Percentiles rank a stretch among this genome's conserved stretches.
Evolutionary conservation across 2,113 vertebrate genomes (phyloP).

Genomic region (Oreochromis tanganicae): DNA sequence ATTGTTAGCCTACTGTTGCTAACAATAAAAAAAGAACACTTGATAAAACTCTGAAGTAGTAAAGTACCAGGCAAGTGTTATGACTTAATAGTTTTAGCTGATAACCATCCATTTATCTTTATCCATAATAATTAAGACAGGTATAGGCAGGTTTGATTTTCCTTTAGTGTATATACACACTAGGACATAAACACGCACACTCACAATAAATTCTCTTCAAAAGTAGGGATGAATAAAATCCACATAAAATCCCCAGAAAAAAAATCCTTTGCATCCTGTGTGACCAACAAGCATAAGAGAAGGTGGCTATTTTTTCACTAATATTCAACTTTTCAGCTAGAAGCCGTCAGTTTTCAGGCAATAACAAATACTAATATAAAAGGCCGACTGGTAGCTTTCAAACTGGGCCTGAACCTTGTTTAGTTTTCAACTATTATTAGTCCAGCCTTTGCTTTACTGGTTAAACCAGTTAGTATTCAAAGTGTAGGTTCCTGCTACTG

Average conservation of each 20-base stretch:
- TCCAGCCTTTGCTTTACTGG: background rate
- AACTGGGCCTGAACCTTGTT: background rate
- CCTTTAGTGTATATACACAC: background rate
- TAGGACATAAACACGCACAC: background rate
- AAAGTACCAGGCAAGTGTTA: background rate
- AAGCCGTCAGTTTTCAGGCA: background rate
- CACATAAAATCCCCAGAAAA: background rate
- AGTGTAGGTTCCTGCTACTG: background rate
- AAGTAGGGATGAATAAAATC: background rate
- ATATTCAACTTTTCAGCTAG: background rate
- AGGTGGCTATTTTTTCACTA: background rate
- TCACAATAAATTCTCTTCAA: background rate
- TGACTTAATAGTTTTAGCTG: background rate
- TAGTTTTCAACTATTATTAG: background rate
- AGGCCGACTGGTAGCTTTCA: background rate
- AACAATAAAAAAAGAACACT: background rate
- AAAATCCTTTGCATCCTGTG: background rate
- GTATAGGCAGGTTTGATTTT: background rate
- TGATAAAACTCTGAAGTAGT: background rate
- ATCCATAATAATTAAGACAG: background rate
- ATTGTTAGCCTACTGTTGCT: background rate
- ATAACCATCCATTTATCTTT: background rate
- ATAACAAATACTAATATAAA: background rate
- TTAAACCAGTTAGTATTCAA: background rate
- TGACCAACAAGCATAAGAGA: rapidly evolving